Conservation (phyloP, 2,888 invertebrate genomes). For the Chaitophorus viminalis region DNA sequence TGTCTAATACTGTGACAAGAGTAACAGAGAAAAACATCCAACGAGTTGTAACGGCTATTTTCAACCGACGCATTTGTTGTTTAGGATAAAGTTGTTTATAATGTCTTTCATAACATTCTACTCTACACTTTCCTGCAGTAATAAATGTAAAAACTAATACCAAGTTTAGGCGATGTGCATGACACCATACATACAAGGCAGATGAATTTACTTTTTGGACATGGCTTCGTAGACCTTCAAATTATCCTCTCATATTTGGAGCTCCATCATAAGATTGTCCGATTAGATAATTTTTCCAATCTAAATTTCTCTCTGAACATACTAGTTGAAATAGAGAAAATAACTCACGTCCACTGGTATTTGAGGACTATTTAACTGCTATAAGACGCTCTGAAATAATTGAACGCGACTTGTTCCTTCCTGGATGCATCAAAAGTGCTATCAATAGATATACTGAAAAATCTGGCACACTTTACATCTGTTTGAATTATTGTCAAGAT, state of each 20-base stretch:
- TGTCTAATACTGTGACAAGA: not conserved
- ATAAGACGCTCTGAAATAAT: conserved; percentile 22
- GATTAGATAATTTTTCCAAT: conserved; percentile 14
- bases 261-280: conserved; percentile 66
- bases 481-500: not conserved
- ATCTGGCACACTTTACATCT: not conserved
- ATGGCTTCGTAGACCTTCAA: conserved; percentile 63
- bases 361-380: conserved; percentile 12
- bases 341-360: not conserved
- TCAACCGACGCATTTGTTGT: not conserved
- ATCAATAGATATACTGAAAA: conserved; percentile 19
- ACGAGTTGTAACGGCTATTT: conserved; percentile 1
- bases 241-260: conserved; percentile 65
- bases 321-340: not conserved
- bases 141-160: conserved; percentile 3
- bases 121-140: not conserved
- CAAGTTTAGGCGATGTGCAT: conserved; percentile 65
- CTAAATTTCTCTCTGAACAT: not conserved
- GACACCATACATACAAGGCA: conserved; percentile 65
- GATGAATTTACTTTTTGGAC: conserved; percentile 65
- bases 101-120: not conserved
- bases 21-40: conserved; percentile 8
- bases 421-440: conserved; percentile 12
- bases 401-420: conserved; percentile 18
- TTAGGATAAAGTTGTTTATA: not conserved